Base-by-base conservation (phyloP, 2,888 invertebrate genomes). In the Volucella bombylans region DNA sequence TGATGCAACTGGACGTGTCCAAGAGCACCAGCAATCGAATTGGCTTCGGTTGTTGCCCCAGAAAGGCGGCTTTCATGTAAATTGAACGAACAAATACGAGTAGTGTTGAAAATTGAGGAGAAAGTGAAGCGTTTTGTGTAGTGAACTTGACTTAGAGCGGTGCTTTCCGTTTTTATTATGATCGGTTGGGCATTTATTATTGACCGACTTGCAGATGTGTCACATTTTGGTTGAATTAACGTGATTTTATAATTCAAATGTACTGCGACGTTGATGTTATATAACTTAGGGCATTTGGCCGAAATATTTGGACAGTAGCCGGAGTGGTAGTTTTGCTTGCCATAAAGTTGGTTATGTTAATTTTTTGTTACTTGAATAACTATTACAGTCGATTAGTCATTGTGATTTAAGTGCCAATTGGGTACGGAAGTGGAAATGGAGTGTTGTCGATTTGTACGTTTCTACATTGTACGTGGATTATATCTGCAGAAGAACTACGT, bases 71-170 rank as follows among this genome's bases (percentile, higher is more conserved):
- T 54, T 59, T 47, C 14, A 4, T 39, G 38, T 3, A 31, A 38
- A 59, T 50, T 55, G 10, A n/a, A 55, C 71, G 74, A 38, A 52
- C 18, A 14, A 39, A 57, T n/a, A 49, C 18, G 18, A 52, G 10
- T 49, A 54, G 49, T 10, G 39, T 45, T 55, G n/a, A 49, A 14
- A 15, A 49, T n/a, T 6, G 31, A 54, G 50, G 82, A 31, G 83
- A 83, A 83, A 83, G 83, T 83, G 61, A 71, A 71, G 18, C 61
- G 52, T 43, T 69, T 38, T 31, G 31, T 31, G 54, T 18, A 67
- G 54, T 83, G 83, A 83, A 83, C 83, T 83, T 83, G 83, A 83
- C 79, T 83, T 83, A 68, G 43, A 82, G 73, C 14, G 12, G 62
- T 69, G 61, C 18, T 11, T 76, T 45, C 57, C 31, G 61, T 54